Evolutionary conservation across 2,888 invertebrate species (phyloP).

Genomic region (Alcis repandata): DNA sequence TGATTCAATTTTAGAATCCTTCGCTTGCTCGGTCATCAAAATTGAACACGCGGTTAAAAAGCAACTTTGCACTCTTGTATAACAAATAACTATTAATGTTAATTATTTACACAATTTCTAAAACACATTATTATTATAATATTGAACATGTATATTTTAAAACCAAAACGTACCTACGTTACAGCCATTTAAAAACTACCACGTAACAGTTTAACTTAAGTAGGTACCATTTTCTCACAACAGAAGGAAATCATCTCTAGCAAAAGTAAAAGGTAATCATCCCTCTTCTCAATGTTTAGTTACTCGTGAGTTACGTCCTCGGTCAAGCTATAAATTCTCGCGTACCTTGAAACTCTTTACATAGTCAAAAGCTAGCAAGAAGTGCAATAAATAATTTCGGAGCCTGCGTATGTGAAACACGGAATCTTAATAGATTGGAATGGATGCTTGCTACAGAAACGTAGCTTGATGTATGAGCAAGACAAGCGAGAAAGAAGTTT

Average conservation of each 20-base stretch:
- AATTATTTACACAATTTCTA: too few relatives aligned
- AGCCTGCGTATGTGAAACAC: slow-evolving; percentile 10
- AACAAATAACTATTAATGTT: too few relatives aligned
- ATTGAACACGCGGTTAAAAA: too few relatives aligned
- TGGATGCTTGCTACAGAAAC: neutral
- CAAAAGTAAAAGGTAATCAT: slow-evolving; percentile 4
- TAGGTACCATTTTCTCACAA: neutral
- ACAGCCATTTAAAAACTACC: neutral
- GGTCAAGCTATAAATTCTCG: slow-evolving; percentile 27
- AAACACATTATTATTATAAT: too few relatives aligned
- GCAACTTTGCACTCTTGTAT: too few relatives aligned
- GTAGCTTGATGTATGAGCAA: neutral
- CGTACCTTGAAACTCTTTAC: slow-evolving; percentile 30
- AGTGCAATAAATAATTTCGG: slow-evolving; percentile 33
- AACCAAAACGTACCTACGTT: too few relatives aligned
- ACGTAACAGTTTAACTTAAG: neutral
- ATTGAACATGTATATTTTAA: too few relatives aligned
- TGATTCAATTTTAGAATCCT: too few relatives aligned
- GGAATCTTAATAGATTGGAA: neutral
- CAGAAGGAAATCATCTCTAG: neutral
- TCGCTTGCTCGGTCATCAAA: too few relatives aligned
- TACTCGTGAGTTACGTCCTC: slow-evolving; percentile 4
- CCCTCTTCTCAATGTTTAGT: neutral
- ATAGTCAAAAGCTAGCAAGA: slow-evolving; percentile 36
- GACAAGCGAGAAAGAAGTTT: neutral